These are phyloP conservation scores for Microplitis deprimator DNA, from an alignment of 2,888 invertebrate species.

Conservation along the genomic window DNA sequence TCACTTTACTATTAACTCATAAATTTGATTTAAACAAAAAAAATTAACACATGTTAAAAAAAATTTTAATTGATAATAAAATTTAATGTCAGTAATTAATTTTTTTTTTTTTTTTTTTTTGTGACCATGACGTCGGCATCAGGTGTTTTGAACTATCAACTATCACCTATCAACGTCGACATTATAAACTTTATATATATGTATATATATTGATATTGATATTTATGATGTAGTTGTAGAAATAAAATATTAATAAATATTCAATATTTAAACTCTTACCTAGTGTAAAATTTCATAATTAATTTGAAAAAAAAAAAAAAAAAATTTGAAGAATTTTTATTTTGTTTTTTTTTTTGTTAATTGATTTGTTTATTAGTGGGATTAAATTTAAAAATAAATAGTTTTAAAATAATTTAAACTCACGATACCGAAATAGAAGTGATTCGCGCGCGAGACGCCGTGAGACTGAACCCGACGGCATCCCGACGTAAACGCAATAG, in stretches of 20 bases:
- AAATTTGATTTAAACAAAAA: no score
- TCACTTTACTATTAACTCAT: no score
- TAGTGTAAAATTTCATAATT: no score
- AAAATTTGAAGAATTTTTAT: no score
- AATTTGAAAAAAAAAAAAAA: no score
- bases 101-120: no score
- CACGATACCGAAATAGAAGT: constrained; percentile 4
- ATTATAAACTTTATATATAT: background rate
- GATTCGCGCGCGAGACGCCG: constrained; percentile 30
- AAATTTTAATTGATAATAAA: background rate
- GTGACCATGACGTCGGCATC: background rate
- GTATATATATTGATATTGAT: background rate
- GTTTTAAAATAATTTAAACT: background rate
- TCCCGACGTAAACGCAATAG: background rate
- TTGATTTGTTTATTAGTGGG: no score
- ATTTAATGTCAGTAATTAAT: background rate
- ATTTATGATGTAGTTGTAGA: background rate
- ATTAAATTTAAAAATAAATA: no score
- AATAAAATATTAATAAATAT: no score
- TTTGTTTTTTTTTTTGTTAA: no score
- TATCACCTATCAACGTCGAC: background rate
- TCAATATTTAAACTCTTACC: no score
- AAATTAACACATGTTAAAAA: background rate
- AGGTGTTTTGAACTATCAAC: background rate
- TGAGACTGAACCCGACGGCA: constrained; percentile 24